Base-by-base conservation (phyloP, 2,113 vertebrate genomes). In the Chlorodrepanis virens region DNA sequence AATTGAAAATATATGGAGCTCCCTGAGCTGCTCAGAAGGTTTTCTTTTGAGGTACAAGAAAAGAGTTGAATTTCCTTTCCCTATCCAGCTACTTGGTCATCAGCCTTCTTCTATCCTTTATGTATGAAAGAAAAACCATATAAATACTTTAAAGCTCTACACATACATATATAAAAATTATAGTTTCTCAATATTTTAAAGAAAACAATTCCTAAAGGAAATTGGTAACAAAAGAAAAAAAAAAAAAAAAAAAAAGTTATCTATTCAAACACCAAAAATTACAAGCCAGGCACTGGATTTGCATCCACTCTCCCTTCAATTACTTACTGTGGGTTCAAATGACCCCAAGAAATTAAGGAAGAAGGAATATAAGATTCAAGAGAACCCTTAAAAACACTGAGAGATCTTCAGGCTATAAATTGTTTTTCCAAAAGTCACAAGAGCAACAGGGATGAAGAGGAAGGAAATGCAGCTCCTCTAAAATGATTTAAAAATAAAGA, bases 1-100 rank as follows among this genome's bases (percentile, higher is more conserved):
- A 68, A 63, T 0, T n/a, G 11, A 56, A 94, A 59, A 35, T 20
- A 22, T 1, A 35, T 0, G 0, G 14, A 63, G 64, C 6, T 19
- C 16, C 24, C 39, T 25, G 39, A 78, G 28, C 25, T 75, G 11
- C 25, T 42, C 44, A 50, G 31, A 21, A 33, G 5, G 14, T 47
- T 83, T 80, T 61, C 16, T 49, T 86, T 50, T 2, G 24, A 57
- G 8, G 20, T 4, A 65, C 6, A 52, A 59, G 16, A 31, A 56
- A 52, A n/a, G 76, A n/a, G 3, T 27, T 33, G 10, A 54, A 39
- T 63, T 89, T 68, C 27, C 24, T 49, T 59, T 45, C 33, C n/a
- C 13, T 40, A 60, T 8, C 6, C 39, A 79, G 14, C 5, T 50
- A 3, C 16, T 59, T 12, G 40, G 37, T 35, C 61, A 49, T 23